Percentiles rank a stretch among this genome's conserved stretches.
phyloP scores from a whole-genome alignment of 2,113 vertebrate species.

The Zapornia atra region DNA sequence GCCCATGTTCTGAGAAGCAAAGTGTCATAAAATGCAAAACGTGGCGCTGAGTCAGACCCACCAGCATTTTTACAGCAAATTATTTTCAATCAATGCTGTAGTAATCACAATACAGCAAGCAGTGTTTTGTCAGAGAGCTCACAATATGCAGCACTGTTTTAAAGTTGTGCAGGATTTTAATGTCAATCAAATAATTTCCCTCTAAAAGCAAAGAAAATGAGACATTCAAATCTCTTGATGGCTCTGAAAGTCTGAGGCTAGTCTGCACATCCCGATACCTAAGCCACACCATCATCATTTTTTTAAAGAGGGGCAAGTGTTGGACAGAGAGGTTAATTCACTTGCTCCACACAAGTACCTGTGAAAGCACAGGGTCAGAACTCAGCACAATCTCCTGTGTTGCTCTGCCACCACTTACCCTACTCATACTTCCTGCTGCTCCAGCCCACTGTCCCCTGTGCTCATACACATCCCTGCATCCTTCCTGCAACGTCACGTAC shows the following conservation, averaged over 20 bases:
- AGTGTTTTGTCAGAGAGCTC: constrained; percentile 8
- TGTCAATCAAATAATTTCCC: not conserved
- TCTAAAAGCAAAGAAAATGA: not conserved
- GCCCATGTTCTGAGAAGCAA: not conserved
- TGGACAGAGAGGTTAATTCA: not conserved
- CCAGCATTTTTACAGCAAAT: not conserved
- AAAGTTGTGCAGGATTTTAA: not conserved
- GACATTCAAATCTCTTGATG: not conserved
- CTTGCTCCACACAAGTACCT: not conserved
- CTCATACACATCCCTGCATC: not conserved
- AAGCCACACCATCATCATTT: not conserved
- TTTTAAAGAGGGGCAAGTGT: not conserved
- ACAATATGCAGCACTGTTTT: not conserved
- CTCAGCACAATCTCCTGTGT: not conserved
- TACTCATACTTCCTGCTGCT: not conserved
- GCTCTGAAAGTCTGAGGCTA: not conserved
- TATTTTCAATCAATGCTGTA: not conserved
- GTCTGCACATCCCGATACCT: not conserved
- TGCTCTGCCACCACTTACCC: not conserved
- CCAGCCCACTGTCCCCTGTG: not conserved
- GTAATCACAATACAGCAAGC: not conserved
- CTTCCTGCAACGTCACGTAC: not conserved
- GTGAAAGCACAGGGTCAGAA: not conserved
- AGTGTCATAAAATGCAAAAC: not conserved
- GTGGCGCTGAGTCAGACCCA: not conserved